Evolutionary conservation across 2,888 invertebrate species (phyloP).

Genomic region (Drosophila histrio): DNA sequence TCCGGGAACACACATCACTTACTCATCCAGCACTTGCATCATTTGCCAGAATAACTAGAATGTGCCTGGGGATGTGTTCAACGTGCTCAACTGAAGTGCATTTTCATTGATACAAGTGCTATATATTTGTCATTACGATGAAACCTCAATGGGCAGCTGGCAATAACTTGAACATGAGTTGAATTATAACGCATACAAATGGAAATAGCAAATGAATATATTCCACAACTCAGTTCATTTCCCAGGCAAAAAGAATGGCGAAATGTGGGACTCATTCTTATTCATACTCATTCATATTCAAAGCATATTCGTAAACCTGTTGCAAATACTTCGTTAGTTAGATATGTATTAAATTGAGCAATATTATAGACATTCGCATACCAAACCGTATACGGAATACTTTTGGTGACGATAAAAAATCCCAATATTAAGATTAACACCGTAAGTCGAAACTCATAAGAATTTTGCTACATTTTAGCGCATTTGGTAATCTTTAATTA

Average conservation of each 20-base stretch:
- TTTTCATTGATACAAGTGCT: constrained; percentile 35
- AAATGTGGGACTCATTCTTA: neutral
- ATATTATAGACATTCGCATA: no score
- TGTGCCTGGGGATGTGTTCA: neutral
- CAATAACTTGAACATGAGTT: constrained; percentile 7
- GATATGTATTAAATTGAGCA: no score
- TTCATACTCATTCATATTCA: no score
- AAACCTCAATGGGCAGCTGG: constrained; percentile 2
- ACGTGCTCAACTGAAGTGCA: constrained; percentile 19
- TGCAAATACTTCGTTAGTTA: neutral
- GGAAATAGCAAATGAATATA: neutral
- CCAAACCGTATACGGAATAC: no score
- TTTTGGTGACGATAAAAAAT: no score
- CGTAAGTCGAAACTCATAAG: no score
- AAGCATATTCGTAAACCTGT: neutral
- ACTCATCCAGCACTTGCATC: constrained; percentile 41
- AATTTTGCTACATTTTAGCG: no score
- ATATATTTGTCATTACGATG: constrained; percentile 34
- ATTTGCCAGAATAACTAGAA: constrained; percentile 8
- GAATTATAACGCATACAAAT: neutral
- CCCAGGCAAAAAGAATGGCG: neutral
- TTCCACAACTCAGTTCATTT: neutral
- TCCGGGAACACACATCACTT: constrained; percentile 21
- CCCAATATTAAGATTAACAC: no score
- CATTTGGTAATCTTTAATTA: no score